phyloP scores from a whole-genome alignment of 1,140 invertebrate species.

The Bombus superbus region DNA sequence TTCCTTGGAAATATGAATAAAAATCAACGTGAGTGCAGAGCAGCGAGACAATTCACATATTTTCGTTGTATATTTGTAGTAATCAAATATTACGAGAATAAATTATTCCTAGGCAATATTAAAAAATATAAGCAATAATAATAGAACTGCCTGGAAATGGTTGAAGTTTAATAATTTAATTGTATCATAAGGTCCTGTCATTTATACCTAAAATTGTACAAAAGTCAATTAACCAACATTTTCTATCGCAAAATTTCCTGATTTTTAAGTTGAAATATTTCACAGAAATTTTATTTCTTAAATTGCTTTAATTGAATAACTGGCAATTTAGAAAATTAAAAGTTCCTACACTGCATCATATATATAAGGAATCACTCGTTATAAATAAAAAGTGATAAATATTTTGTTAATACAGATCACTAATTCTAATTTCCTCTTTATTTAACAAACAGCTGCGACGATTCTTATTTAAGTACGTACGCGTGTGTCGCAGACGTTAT shows the following conservation, averaged over 20 bases:
- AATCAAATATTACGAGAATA: background rate
- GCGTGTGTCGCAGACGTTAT: background rate
- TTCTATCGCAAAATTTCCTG: background rate
- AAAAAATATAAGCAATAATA: background rate
- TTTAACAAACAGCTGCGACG: background rate
- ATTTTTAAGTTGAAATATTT: background rate
- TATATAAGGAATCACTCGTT: background rate
- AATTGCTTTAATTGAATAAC: background rate
- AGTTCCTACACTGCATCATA: background rate
- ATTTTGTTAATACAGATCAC: background rate
- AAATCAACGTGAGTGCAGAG: background rate
- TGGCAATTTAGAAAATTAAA: background rate
- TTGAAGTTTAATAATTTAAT: too few relatives aligned
- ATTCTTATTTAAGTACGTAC: background rate
- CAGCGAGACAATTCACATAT: background rate
- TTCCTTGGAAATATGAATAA: constrained; percentile 2
- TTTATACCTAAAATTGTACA: background rate
- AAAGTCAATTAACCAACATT: background rate
- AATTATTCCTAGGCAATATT: background rate
- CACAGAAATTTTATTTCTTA: background rate
- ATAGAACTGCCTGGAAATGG: background rate
- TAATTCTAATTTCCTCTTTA: background rate
- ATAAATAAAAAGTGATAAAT: background rate
- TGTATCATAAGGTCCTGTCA: too few relatives aligned
- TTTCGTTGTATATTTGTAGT: background rate